Percentiles rank a stretch among this genome's conserved stretches.
phyloP scores from a whole-genome alignment of 2,888 invertebrate genomes.

The Sinotaia quadrata region DNA sequence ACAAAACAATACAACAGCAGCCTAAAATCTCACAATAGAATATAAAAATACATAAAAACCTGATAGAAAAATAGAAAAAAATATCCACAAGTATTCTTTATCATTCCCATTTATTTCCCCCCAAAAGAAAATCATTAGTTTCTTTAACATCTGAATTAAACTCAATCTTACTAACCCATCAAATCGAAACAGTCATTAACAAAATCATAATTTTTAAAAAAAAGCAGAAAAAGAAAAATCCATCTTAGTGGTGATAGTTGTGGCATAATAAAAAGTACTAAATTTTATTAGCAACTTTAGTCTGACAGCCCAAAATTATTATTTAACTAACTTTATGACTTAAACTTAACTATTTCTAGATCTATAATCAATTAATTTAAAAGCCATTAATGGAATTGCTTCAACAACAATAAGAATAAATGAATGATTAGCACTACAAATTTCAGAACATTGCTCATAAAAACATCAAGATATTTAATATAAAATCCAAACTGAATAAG shows the following conservation, averaged over 20 bases:
- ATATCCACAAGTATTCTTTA: neutral
- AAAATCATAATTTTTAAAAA: neutral
- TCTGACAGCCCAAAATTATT: neutral
- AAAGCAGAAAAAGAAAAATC: neutral
- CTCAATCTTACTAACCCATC: neutral
- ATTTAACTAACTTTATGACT: neutral
- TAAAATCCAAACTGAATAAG: conserved; percentile 69
- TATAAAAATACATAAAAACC: neutral
- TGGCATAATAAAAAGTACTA: neutral
- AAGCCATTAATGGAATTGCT: neutral
- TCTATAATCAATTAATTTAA: neutral
- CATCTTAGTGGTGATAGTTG: neutral
- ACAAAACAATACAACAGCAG: too few species aligned
- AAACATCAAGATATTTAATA: neutral
- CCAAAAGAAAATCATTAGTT: neutral
- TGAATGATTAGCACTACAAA: neutral
- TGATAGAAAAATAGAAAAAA: neutral
- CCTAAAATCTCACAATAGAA: neutral
- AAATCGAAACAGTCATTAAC: neutral
- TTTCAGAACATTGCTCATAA: neutral
- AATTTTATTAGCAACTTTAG: neutral
- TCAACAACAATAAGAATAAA: neutral
- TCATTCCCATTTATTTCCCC: neutral
- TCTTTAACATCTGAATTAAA: neutral
- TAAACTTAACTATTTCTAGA: neutral